Percentiles rank a stretch among this genome's conserved stretches.
Evolutionary conservation across 2,797 vertebrate genomes (phyloP).

Genomic region (Phalanger gymnotis): DNA sequence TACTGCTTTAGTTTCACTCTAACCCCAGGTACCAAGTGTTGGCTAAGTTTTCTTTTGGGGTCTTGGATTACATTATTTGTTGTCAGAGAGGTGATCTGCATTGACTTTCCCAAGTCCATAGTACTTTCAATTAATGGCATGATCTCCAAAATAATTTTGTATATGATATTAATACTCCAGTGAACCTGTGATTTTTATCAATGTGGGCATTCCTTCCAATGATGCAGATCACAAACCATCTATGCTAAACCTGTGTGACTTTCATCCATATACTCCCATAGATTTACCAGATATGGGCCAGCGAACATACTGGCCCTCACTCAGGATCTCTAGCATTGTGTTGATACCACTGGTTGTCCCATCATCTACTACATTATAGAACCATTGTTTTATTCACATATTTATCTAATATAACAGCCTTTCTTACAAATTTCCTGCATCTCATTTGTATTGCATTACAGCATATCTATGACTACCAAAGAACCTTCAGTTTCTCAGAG

Average conservation of each 20-base stretch:
- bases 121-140: not conserved
- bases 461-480: not conserved
- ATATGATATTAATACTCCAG: not conserved
- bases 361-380: not conserved
- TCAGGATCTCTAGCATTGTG: not conserved
- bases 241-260: not conserved
- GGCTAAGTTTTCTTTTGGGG: not conserved
- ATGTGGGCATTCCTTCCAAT: not conserved
- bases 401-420: not conserved
- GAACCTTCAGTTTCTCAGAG: not conserved
- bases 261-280: not conserved
- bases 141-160: not conserved
- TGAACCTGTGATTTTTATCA: not conserved
- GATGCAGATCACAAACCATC: not conserved
- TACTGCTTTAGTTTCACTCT: not conserved
- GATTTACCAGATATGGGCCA: not conserved
- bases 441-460: not conserved
- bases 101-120: not conserved
- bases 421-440: not conserved
- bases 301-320: not conserved
- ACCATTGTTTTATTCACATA: not conserved
- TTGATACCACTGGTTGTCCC: not conserved
- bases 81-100: not conserved
- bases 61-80: not conserved
- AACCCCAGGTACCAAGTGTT: not conserved